phyloP scores from a whole-genome alignment of 2,113 vertebrate species.

The Callopanchax toddi region DNA sequence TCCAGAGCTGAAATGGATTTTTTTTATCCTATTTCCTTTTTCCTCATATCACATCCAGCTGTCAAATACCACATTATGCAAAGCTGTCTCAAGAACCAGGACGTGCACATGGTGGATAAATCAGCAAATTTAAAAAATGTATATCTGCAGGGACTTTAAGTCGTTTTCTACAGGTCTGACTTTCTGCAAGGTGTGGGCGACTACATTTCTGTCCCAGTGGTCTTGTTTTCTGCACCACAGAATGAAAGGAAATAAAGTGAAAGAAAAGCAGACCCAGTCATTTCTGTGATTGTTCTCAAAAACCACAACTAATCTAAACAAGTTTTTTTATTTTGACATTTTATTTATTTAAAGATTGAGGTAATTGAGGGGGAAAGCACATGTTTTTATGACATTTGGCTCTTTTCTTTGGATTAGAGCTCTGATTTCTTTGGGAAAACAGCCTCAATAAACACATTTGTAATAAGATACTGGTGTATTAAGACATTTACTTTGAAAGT shows the following conservation, averaged over 20 bases:
- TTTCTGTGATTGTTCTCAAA: conserved; percentile 20
- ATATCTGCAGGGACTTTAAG: conserved; percentile 49
- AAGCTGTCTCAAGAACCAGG: conserved; percentile 57
- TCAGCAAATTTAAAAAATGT: conserved; percentile 47
- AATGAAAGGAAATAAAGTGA: conserved; percentile 24
- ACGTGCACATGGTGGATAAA: conserved; percentile 70
- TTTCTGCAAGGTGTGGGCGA: conserved; percentile 61
- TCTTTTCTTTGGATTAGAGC: conserved; percentile 18
- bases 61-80: conserved; percentile 73
- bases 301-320: conserved; percentile 29
- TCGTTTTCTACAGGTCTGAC: conserved; percentile 55
- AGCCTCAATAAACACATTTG: conserved; percentile 29
- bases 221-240: conserved; percentile 56
- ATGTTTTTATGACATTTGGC: conserved; percentile 49
- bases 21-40: conserved; percentile 65
- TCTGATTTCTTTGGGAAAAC: conserved; percentile 35
- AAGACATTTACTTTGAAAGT: conserved; percentile 31
- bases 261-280: conserved; percentile 36
- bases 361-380: conserved; percentile 21
- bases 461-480: conserved; percentile 39
- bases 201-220: conserved; percentile 49
- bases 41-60: conserved; percentile 64
- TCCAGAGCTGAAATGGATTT: conserved; percentile 60
- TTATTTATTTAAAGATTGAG: conserved; percentile 31
- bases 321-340: conserved; percentile 27